Evolutionary conservation across 2,113 vertebrate species (phyloP).

Genomic region (Buteo buteo): DNA sequence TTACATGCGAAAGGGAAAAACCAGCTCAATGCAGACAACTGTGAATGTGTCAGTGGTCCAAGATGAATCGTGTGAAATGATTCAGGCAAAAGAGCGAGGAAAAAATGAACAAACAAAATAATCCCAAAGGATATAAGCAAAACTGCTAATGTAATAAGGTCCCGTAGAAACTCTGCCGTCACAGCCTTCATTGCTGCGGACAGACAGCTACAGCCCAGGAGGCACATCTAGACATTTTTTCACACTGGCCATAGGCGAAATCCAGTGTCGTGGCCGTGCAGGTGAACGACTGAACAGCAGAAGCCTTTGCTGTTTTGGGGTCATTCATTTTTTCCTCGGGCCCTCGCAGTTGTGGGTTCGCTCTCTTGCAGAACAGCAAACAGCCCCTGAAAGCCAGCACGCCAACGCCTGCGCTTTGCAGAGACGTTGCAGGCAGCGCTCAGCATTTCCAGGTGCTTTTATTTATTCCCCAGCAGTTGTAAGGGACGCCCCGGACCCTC

Average conservation of each 20-base stretch:
- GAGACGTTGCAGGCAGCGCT: neutral
- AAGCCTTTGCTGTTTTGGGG: neutral
- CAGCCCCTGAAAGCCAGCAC: neutral
- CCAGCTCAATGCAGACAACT: neutral
- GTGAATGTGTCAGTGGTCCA: neutral
- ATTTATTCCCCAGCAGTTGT: neutral
- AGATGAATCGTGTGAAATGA: neutral
- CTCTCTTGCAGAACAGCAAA: neutral
- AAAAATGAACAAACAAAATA: too few relatives aligned
- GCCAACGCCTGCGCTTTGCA: neutral
- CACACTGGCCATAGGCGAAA: neutral
- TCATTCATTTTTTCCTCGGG: neutral
- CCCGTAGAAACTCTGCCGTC: neutral
- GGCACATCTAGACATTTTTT: fast-evolving
- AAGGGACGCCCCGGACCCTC: neutral
- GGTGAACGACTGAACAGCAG: neutral
- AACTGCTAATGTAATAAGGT: fast-evolving
- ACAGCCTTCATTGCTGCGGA: neutral
- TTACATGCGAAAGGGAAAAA: neutral
- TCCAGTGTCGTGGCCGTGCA: fast-evolving
- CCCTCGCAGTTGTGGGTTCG: fast-evolving
- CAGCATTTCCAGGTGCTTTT: fast-evolving
- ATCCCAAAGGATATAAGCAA: neutral
- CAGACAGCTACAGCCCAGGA: neutral
- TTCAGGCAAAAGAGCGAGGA: neutral